Evolutionary conservation across 2,888 invertebrate genomes (phyloP).

Genomic region (Carabus problematicus): DNA sequence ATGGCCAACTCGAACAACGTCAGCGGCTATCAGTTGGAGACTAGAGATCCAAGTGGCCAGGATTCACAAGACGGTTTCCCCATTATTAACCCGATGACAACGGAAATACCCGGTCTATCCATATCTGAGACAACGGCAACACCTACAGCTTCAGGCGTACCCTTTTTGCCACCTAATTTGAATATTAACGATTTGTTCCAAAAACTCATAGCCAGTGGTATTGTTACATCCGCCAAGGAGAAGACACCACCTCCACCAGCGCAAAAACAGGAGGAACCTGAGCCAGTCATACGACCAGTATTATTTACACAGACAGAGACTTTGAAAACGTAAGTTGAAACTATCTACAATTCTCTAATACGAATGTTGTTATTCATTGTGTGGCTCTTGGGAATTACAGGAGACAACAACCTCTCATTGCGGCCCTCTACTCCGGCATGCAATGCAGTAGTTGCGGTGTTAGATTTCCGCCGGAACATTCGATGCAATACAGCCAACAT

Average conservation of each 20-base stretch:
- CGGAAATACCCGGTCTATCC: constrained; percentile 46
- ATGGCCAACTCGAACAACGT: constrained; percentile 58
- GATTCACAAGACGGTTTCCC: constrained; percentile 40
- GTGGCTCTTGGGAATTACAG: constrained; percentile 58
- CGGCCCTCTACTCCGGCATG: constrained; percentile 83
- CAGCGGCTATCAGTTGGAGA: constrained; percentile 65
- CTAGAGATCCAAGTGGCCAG: constrained; percentile 34
- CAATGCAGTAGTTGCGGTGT: constrained; percentile 97
- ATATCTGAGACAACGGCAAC: constrained; percentile 44
- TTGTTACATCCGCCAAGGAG: constrained; percentile 62
- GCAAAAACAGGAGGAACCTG: constrained; percentile 47
- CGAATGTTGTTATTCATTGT: no score
- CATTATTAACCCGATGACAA: constrained; percentile 38
- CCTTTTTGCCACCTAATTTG: constrained; percentile 53
- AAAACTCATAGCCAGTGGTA: constrained; percentile 85
- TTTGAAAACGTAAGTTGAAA: constrained; percentile 70
- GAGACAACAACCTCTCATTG: constrained; percentile 75
- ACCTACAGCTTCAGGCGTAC: constrained; percentile 53
- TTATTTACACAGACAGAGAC: constrained; percentile 75
- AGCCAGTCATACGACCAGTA: constrained; percentile 65
- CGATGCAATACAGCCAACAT: constrained; percentile 91
- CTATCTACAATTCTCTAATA: constrained; percentile 4
- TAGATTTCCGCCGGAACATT: constrained; percentile 89
- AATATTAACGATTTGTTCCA: constrained; percentile 86
- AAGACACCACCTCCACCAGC: constrained; percentile 35